Evolutionary conservation across 2,797 vertebrate genomes (phyloP).

Genomic region (Sebastiscus albofasciatus): DNA sequence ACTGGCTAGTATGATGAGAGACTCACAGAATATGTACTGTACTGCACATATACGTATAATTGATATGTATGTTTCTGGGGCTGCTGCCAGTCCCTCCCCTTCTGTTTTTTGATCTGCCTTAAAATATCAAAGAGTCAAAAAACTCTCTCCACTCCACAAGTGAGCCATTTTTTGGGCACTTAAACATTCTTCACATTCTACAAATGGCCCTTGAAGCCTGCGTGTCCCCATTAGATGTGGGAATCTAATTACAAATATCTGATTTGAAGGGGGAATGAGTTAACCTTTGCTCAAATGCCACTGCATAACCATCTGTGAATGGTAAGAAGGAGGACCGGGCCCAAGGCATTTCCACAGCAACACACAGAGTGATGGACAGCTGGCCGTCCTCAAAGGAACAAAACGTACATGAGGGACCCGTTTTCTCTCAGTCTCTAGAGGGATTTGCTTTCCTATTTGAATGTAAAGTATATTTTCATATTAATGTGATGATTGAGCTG

Average conservation of each 20-base stretch:
- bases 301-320: constrained; percentile 71
- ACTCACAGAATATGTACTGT: background rate
- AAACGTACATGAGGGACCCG: constrained; percentile 7
- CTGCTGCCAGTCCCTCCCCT: background rate
- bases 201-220: constrained; percentile 60
- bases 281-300: constrained; percentile 83
- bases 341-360: constrained; percentile 60
- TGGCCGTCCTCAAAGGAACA: constrained; percentile 57
- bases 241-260: constrained; percentile 79
- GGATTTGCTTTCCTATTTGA: constrained; percentile 36
- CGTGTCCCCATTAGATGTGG: constrained; percentile 60
- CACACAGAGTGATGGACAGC: constrained; percentile 70
- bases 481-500: background rate
- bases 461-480: constrained; percentile 32
- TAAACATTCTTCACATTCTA: constrained; percentile 62
- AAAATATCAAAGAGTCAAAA: constrained; percentile 36
- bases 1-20: background rate
- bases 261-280: constrained; percentile 73
- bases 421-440: constrained; percentile 16
- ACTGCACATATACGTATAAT: background rate
- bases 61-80: background rate
- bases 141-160: constrained; percentile 33
- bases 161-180: constrained; percentile 57
- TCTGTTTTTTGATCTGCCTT: constrained; percentile 19
- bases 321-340: constrained; percentile 60